These are phyloP conservation scores for Perca fluviatilis DNA, from an alignment of 2,113 vertebrate genomes.

Conservation along the genomic window DNA sequence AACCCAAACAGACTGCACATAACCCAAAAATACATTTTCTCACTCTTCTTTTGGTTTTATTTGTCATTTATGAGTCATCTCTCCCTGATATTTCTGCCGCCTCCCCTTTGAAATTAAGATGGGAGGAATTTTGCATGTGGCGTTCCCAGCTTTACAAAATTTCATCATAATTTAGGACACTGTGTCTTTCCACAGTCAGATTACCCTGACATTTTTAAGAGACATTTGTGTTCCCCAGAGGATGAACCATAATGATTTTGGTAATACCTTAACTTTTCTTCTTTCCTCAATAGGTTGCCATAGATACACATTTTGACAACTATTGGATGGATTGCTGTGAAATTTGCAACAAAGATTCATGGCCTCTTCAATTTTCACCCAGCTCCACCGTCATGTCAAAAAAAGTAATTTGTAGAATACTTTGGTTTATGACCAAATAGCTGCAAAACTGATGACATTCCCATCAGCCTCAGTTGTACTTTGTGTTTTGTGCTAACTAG, in stretches of 20 bases:
- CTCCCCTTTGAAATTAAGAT: neutral
- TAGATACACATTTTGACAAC: neutral
- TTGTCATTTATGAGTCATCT: neutral
- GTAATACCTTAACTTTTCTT: neutral
- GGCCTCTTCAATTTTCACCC: neutral
- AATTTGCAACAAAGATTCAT: neutral
- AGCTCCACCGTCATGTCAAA: neutral
- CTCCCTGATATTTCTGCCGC: neutral
- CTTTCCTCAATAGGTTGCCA: neutral
- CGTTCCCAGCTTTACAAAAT: neutral
- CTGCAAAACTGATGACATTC: neutral
- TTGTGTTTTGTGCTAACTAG: neutral
- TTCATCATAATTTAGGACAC: neutral
- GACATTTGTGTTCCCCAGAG: neutral
- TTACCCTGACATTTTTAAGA: neutral
- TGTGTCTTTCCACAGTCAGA: neutral
- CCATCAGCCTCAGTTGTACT: neutral
- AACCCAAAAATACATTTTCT: neutral
- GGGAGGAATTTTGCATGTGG: neutral
- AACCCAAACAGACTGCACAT: neutral
- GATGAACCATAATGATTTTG: neutral
- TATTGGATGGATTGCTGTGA: neutral
- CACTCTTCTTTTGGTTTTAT: neutral
- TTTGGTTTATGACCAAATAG: neutral
- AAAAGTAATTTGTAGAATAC: neutral